Conservation (phyloP, 2,113 vertebrate genomes). For the Elaphurus davidianus region DNA sequence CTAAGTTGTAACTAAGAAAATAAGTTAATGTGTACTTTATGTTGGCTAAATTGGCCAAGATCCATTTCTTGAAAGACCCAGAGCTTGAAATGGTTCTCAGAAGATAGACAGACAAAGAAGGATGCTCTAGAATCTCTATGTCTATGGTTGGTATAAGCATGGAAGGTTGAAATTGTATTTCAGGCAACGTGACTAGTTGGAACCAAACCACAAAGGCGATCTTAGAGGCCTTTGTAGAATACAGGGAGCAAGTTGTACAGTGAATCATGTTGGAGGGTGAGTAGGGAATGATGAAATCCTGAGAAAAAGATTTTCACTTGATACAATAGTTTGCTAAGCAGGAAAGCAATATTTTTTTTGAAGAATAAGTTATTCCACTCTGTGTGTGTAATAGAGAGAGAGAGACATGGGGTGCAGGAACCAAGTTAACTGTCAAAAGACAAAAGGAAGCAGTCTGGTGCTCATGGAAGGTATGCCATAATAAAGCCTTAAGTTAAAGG, state of each 20-base stretch:
- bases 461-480: background rate
- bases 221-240: background rate
- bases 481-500: background rate
- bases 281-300: background rate
- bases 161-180: background rate
- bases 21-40: background rate
- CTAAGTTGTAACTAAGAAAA: background rate
- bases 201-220: constrained; percentile 8
- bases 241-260: rapidly evolving
- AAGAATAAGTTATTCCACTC: background rate
- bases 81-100: background rate
- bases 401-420: background rate
- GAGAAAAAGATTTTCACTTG: background rate
- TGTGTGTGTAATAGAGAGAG: background rate
- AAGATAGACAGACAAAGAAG: background rate
- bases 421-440: background rate
- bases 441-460: background rate
- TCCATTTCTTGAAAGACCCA: background rate
- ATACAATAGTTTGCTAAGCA: background rate
- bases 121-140: background rate
- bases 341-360: background rate
- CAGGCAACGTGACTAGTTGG: background rate
- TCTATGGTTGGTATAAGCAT: background rate
- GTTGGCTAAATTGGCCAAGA: background rate
- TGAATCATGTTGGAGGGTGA: background rate